Evolutionary conservation across 2,113 vertebrate species (phyloP), one percentile per base, ranked within the genome.

Genomic region (Tamias sibiricus): DNA sequence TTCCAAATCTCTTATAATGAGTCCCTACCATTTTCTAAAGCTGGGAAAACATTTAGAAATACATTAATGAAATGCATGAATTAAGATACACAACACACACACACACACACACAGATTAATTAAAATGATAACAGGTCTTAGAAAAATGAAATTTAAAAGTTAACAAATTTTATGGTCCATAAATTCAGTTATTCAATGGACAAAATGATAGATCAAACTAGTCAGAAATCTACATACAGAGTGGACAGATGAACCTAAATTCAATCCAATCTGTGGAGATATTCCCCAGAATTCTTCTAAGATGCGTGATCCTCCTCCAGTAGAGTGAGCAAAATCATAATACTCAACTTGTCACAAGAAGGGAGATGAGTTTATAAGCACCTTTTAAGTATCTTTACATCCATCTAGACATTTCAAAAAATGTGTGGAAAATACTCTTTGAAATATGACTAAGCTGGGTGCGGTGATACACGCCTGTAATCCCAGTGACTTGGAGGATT

Each of bases 301-400:
- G 28, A 92, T 80, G 72, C 75, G n/a, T 84, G 71, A 69, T 52
- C 30, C 59, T 96, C 59, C 77, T 97, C 96, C 92, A 98, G 92
- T 24, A 97, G 97, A 88, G 96, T 96, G 95, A 96, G 95, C 95
- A 97, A 95, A 95, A 92, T 81, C 94, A n/a, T 52, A 93, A 80
- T 62, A 87, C 40, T 95, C 71, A 88, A 86, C 24, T 95, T 42
- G 74, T 37, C 84, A 95, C 16, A 66, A 49, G 94, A 76, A 47
- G 35, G 64, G 26, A 69, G 30, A 37, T 17, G 28, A 13, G 37
- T 42, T 74, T 83, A 44, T 26, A 37, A 87, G 20, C 62, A 10
- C 7, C 77, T 81, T 94, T 95, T 80, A 91, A 93, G 20, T 81
- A 87, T 35, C 42, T 42, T 52, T 80, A 84, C 9, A 76, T 76